Percentiles rank a stretch among this genome's conserved stretches.
phyloP scores from a whole-genome alignment of 2,113 vertebrate species.

The Dasypus novemcinctus region DNA sequence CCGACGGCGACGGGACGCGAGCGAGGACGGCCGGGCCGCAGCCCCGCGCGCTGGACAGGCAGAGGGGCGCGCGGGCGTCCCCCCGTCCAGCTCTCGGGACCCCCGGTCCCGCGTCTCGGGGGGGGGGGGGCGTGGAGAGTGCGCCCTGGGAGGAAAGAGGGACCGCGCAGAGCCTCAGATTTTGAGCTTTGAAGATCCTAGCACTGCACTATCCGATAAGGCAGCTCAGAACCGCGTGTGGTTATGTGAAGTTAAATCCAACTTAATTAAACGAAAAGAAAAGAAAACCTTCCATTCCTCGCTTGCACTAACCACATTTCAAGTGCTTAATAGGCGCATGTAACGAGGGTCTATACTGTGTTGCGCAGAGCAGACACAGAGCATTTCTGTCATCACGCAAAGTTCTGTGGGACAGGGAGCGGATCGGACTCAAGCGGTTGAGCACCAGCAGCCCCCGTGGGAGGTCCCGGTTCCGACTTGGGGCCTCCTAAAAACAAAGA shows the following conservation, averaged over 20 bases:
- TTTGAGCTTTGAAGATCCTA: background rate
- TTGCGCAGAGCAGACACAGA: background rate
- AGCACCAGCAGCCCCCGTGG: too few relatives aligned
- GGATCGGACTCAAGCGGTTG: too few relatives aligned
- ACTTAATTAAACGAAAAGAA: background rate
- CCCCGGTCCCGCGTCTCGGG: background rate
- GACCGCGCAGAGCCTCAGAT: background rate
- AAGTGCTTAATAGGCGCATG: background rate
- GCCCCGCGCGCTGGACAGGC: too few relatives aligned
- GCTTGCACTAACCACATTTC: background rate
- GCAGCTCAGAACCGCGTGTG: background rate
- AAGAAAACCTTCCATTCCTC: background rate
- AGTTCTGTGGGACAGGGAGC: background rate
- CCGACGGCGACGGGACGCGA: background rate
- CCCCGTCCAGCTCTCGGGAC: background rate
- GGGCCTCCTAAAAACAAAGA: too few relatives aligned
- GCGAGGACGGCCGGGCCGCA: too few relatives aligned
- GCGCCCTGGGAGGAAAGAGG: background rate
- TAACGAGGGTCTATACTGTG: background rate
- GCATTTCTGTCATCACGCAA: background rate
- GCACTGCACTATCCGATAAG: background rate
- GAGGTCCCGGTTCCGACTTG: too few relatives aligned
- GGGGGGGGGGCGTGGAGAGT: fast-evolving
- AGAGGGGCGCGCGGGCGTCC: background rate
- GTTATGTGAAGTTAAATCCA: background rate